A percentile compares a stretch with the other conserved stretches of the same genome.
These are phyloP conservation scores for Anarrhichthys ocellatus DNA, from an alignment of 2,113 vertebrate genomes.

Conservation along the genomic window DNA sequence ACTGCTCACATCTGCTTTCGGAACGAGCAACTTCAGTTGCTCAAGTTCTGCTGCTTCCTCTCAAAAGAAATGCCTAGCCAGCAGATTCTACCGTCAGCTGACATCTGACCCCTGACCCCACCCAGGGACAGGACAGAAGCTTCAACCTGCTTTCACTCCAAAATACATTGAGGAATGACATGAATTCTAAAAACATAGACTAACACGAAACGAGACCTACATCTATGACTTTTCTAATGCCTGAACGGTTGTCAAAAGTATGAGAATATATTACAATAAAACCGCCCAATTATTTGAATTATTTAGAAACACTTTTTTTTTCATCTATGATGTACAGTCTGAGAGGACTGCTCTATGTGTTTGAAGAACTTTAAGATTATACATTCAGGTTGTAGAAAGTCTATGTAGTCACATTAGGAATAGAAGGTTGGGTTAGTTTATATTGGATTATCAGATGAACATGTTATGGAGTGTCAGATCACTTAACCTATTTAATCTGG, in stretches of 20 bases:
- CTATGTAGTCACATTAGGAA: not conserved
- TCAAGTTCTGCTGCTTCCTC: conserved; percentile 57
- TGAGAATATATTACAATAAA: not conserved
- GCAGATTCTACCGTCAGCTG: conserved; percentile 60
- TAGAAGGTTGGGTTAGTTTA: not conserved
- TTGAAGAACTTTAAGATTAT: too few relatives aligned
- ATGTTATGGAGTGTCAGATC: not conserved
- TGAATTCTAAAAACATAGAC: not conserved
- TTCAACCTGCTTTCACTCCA: not conserved
- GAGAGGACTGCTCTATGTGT: not conserved
- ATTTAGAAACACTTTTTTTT: not conserved
- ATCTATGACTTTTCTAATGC: not conserved
- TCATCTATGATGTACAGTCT: not conserved
- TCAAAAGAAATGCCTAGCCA: conserved; percentile 53
- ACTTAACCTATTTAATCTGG: not conserved
- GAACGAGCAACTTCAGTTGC: conserved; percentile 1
- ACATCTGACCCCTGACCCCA: conserved; percentile 57
- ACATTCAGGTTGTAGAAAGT: not conserved
- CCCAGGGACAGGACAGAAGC: conserved; percentile 11
- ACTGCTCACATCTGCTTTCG: conserved; percentile 55
- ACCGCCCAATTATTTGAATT: not conserved
- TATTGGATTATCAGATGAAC: not conserved
- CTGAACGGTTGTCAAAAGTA: not conserved
- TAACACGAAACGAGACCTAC: not conserved
- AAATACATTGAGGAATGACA: not conserved